Evolutionary conservation across 2,888 invertebrate genomes (phyloP), one percentile per base, ranked within the genome.

Genomic region (Pasiphila rectangulata): DNA sequence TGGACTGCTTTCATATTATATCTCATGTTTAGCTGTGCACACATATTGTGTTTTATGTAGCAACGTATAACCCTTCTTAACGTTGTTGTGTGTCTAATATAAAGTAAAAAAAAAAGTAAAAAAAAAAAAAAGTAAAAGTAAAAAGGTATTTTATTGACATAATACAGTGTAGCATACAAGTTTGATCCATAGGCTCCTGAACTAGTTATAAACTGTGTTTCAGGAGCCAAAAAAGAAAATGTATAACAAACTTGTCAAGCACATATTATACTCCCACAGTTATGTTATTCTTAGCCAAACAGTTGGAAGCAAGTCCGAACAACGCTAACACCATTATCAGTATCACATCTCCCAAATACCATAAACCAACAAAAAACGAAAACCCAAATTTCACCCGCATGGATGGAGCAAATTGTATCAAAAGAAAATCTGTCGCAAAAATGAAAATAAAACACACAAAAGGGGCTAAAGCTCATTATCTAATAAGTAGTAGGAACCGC

Each of bases 401-500:
- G 38, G 37, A 40, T 19, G 21, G 25, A 13, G 25, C 44, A 43
- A 53, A 56, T 54, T 40, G 35, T 56, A 49, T 46, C 46, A 41
- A 52, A 48, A 56, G 51, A 55, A 53, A 63, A 57, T 56, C 56
- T 59, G 51, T 16, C 43, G 45, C 38, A 46, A 53, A 48, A 46
- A 40, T 42, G 46, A 46, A 49, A 51, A 63, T 46, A 57, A 59
- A 54, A 59, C 49, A 56, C 46, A 30, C n/a, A 35, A 20, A 54
- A 54, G 52, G 52, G 48, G 43, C 51, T 58, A 57, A 63, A 56
- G 56, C 59, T 59, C 54, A 59, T 65, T 63, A 63, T 66, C 57
- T 67, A 62, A 67, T 64, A 69, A 67, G 58, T 12, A 44, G 56
- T 51, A 57, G 62, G 57, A 63, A 62, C 43, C 50, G 53, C 48